phyloP scores from a whole-genome alignment of 2,113 vertebrate genomes.

The Symphodus melops region DNA sequence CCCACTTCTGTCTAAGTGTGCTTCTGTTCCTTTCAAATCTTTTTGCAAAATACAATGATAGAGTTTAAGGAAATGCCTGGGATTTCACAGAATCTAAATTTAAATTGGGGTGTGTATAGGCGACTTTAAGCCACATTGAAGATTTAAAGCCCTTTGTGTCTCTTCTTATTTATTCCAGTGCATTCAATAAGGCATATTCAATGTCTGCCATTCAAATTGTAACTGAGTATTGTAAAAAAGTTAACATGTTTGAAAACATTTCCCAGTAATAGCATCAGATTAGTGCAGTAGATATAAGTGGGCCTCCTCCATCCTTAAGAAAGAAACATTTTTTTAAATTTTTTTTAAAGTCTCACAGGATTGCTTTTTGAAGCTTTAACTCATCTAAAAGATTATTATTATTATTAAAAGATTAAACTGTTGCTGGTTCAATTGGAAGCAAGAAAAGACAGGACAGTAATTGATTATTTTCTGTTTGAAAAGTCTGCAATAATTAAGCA shows the following conservation, averaged over 20 bases:
- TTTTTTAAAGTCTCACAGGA: not conserved
- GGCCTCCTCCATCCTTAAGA: not conserved
- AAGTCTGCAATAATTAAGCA: too few relatives aligned
- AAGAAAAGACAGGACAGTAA: conserved; percentile 51
- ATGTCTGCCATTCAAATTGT: too few relatives aligned
- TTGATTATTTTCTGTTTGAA: conserved; percentile 45
- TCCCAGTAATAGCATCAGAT: too few relatives aligned
- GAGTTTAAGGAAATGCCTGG: not conserved
- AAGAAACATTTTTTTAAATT: not conserved
- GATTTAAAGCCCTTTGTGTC: not conserved
- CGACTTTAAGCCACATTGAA: not conserved
- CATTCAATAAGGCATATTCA: too few relatives aligned
- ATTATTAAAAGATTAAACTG: too few relatives aligned
- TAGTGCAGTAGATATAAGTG: too few relatives aligned
- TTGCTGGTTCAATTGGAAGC: conserved; percentile 32
- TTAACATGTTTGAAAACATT: too few relatives aligned
- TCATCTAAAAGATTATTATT: too few relatives aligned
- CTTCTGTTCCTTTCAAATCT: conserved; percentile 18
- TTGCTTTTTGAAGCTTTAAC: not conserved
- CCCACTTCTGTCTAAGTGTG: conserved; percentile 44
- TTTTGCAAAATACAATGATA: not conserved
- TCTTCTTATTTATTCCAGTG: not conserved
- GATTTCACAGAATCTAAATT: conserved; percentile 1
- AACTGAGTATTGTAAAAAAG: too few relatives aligned
- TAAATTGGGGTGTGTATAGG: not conserved